A percentile compares a stretch with the other conserved stretches of the same genome.
Conservation (phyloP, 2,113 vertebrate genomes). For the Oceanites oceanicus region DNA sequence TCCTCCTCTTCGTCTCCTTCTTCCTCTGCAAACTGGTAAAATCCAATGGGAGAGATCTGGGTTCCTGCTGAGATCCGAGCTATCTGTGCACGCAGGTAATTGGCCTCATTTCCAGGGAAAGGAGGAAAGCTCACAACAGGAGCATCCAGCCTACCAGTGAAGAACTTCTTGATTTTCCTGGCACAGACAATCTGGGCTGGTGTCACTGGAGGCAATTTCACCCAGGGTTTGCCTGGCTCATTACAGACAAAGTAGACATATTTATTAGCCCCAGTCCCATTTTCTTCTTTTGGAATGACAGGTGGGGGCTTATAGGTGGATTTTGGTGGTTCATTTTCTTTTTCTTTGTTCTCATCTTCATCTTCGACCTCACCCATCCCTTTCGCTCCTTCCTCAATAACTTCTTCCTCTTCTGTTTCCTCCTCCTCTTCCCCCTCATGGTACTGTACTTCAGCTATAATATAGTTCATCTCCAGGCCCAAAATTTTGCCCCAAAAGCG, state of each 20-base stretch:
- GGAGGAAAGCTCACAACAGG: slow-evolving; percentile 87
- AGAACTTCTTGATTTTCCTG: slow-evolving; percentile 87
- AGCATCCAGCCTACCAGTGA: slow-evolving; percentile 85
- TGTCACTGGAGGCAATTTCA: slow-evolving; percentile 85
- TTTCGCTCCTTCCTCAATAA: slow-evolving; percentile 46
- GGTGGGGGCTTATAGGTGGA: slow-evolving; percentile 81
- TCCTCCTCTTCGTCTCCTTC: slow-evolving; percentile 88
- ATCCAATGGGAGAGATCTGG: slow-evolving; percentile 89
- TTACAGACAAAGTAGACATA: slow-evolving; percentile 91
- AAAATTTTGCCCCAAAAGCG: slow-evolving; percentile 95
- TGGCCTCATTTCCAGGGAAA: slow-evolving; percentile 91
- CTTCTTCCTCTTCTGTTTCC: slow-evolving; percentile 70
- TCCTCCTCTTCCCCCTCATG: slow-evolving; percentile 84
- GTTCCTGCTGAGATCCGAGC: slow-evolving; percentile 93
- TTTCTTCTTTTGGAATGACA: slow-evolving; percentile 81
- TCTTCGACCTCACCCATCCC: slow-evolving; percentile 13
- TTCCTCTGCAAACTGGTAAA: slow-evolving; percentile 86
- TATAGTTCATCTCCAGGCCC: slow-evolving; percentile 84
- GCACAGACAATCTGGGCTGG: slow-evolving; percentile 87
- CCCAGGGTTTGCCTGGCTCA: slow-evolving; percentile 88
- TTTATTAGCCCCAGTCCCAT: slow-evolving; percentile 86
- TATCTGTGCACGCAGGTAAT: slow-evolving; percentile 92
- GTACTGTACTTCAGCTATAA: slow-evolving; percentile 88
- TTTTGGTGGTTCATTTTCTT: slow-evolving; percentile 73
- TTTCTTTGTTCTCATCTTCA: slow-evolving; percentile 36